Conservation (phyloP, 1,140 invertebrate species). For the Pseudomyrmex pallidus region DNA sequence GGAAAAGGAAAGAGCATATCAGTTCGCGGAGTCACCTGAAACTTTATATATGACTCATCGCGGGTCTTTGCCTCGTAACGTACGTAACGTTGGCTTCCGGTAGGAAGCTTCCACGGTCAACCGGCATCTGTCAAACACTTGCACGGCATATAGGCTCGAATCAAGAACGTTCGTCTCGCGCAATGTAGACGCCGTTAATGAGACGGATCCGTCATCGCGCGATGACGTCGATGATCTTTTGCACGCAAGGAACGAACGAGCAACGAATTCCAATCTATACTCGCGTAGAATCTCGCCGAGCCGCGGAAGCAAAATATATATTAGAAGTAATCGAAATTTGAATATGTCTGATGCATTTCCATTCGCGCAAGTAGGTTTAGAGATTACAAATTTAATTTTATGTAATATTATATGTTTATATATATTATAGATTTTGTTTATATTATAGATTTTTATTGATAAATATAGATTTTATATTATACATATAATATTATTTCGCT, state of each 20-base stretch:
- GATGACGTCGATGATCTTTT: constrained; percentile 35
- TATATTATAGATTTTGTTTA: too few species aligned
- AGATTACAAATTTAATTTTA: background rate
- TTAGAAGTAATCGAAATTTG: background rate
- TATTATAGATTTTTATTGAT: too few species aligned
- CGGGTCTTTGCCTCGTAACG: constrained; percentile 66
- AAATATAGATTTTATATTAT: constrained; percentile 16
- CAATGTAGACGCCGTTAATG: constrained; percentile 19
- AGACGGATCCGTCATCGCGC: constrained; percentile 16
- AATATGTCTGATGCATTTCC: background rate
- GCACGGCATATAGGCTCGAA: constrained; percentile 19
- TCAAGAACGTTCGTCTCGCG: constrained; percentile 23
- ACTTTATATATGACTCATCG: constrained; percentile 45
- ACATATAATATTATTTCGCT: background rate
- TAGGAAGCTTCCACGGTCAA: constrained; percentile 59
- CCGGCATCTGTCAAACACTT: constrained; percentile 54
- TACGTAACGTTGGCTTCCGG: constrained; percentile 60
- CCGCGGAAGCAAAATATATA: background rate
- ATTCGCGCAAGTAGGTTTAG: background rate
- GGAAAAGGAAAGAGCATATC: too few species aligned
- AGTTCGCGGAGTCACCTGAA: background rate
- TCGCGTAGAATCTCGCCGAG: background rate
- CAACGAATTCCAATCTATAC: background rate
- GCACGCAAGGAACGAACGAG: constrained; percentile 16
- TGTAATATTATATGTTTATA: background rate